These are phyloP conservation scores for Thermophis baileyi DNA, from an alignment of 2,113 vertebrate species.

Conservation along the genomic window DNA sequence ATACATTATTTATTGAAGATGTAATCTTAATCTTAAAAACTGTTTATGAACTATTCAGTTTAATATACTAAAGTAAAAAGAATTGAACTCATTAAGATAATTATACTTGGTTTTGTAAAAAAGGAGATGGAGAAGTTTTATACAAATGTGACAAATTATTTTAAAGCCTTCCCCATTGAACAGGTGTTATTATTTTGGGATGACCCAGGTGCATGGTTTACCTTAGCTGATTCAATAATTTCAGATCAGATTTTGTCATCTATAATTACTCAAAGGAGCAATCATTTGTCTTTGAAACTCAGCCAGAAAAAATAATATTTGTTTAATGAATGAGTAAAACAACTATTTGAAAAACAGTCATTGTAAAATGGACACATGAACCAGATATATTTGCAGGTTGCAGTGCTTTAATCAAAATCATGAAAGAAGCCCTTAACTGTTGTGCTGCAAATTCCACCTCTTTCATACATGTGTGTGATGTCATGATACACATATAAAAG, in stretches of 20 bases:
- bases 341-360: neutral
- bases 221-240: neutral
- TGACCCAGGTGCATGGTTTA: neutral
- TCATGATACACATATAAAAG: neutral
- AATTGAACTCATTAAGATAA: neutral
- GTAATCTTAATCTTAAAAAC: neutral
- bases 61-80: neutral
- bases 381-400: neutral
- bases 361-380: neutral
- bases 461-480: neutral
- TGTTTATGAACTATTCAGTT: neutral
- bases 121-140: neutral
- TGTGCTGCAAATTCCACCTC: neutral
- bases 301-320: neutral
- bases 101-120: neutral
- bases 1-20: neutral
- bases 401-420: neutral
- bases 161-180: neutral
- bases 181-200: neutral
- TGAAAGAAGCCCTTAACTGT: neutral
- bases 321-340: neutral
- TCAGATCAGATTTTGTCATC: slow-evolving; percentile 1
- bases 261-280: neutral
- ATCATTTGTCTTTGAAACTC: neutral
- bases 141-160: neutral